These are phyloP conservation scores for Drosophila fulvimacula DNA, from an alignment of 2,888 invertebrate species.

Conservation along the genomic window DNA sequence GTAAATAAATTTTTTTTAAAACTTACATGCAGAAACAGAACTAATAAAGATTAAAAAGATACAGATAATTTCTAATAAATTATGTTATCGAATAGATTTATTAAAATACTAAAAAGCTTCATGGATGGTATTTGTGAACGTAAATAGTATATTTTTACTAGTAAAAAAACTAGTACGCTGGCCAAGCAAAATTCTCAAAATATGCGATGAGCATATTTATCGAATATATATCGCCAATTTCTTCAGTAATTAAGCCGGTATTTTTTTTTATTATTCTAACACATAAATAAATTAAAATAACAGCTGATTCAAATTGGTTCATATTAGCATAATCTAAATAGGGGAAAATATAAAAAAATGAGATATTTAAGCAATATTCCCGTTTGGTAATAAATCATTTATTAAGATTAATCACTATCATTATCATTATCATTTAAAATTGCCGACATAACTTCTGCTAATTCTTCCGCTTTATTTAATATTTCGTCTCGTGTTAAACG, in stretches of 20 bases:
- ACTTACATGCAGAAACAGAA: slow-evolving; percentile 62
- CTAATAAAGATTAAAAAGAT: slow-evolving; percentile 49
- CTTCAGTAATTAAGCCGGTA: not conserved
- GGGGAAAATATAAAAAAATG: not conserved
- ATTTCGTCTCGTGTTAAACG: slow-evolving; percentile 62
- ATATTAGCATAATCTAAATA: not conserved
- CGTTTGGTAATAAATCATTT: not conserved
- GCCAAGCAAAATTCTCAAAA: not conserved
- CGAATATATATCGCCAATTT: not conserved
- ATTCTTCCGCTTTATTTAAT: slow-evolving; percentile 60
- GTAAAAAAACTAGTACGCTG: slow-evolving; percentile 16
- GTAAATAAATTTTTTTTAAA: slow-evolving; percentile 24
- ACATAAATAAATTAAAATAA: not conserved
- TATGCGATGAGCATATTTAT: not conserved
- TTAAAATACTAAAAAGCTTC: slow-evolving; percentile 24
- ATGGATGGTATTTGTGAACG: slow-evolving; percentile 22
- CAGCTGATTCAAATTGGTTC: not conserved
- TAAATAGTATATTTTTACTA: slow-evolving; percentile 24
- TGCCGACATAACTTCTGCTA: slow-evolving; percentile 61
- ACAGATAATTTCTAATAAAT: slow-evolving; percentile 40
- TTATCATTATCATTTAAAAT: slow-evolving; percentile 68
- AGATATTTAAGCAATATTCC: not conserved
- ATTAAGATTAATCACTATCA: slow-evolving; percentile 59
- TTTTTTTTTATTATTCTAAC: not conserved
- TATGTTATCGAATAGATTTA: slow-evolving; percentile 47